Evolutionary conservation across 2,797 vertebrate species (phyloP).

Genomic region (Sebastolobus altivelis): DNA sequence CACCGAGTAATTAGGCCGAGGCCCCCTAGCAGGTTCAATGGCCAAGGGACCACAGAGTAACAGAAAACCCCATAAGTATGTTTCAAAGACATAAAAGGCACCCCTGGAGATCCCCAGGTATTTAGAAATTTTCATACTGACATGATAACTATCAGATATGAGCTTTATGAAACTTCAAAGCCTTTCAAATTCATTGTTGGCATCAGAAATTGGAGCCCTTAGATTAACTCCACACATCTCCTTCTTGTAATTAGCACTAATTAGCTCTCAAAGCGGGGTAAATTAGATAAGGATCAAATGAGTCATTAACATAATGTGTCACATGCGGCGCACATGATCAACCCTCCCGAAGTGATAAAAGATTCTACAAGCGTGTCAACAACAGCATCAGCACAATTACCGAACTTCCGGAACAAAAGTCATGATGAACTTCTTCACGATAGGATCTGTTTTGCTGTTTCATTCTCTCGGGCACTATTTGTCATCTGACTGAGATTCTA

Average conservation of each 20-base stretch:
- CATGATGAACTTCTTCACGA: not conserved
- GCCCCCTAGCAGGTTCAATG: no score
- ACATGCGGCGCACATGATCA: conserved; percentile 28
- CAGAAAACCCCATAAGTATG: not conserved
- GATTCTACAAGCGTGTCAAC: conserved; percentile 2
- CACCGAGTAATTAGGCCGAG: no score
- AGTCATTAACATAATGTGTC: conserved; percentile 8
- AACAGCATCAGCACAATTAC: not conserved
- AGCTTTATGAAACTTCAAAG: not conserved
- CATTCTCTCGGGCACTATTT: conserved; percentile 21
- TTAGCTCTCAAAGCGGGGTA: conserved; percentile 6
- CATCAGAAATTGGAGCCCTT: not conserved
- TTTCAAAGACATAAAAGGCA: not conserved
- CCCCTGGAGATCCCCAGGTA: not conserved
- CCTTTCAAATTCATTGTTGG: not conserved
- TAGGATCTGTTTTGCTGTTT: conserved; percentile 10
- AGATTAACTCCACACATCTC: not conserved
- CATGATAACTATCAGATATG: not conserved
- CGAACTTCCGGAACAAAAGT: conserved; percentile 4
- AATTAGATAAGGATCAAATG: not conserved
- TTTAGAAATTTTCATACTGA: not conserved
- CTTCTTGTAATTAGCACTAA: not conserved
- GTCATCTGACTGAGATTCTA: conserved; percentile 52
- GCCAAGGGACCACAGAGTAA: no score
- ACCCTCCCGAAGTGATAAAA: not conserved